Percentiles rank a stretch among this genome's conserved stretches.
These are phyloP conservation scores for Podargus strigoides DNA, from an alignment of 2,797 vertebrate species.

Conservation along the genomic window DNA sequence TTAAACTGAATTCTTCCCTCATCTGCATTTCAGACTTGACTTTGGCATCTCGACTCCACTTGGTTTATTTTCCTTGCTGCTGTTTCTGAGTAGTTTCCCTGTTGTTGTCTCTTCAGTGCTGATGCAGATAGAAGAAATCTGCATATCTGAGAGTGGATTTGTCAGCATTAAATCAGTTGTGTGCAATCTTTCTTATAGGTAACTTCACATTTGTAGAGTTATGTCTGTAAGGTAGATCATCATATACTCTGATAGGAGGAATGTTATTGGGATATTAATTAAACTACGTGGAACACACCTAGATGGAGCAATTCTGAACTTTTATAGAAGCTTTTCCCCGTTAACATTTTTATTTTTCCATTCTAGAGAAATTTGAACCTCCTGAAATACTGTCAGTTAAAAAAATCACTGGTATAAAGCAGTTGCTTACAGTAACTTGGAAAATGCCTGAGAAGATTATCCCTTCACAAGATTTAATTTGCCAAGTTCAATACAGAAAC, in stretches of 20 bases:
- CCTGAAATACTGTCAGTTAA: conserved; percentile 61
- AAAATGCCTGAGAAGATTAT: neutral
- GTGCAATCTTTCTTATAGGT: neutral
- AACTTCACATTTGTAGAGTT: neutral
- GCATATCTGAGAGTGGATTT: neutral
- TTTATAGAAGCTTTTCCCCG: neutral
- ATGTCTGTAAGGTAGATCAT: neutral
- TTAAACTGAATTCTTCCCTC: neutral
- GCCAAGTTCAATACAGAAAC: conserved; percentile 54
- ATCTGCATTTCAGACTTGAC: neutral
- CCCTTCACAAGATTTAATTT: neutral
- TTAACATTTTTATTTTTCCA: conserved; percentile 2
- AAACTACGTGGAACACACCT: neutral
- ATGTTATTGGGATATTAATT: neutral
- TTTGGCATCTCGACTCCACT: neutral
- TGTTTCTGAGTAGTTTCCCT: neutral
- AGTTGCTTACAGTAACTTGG: conserved; percentile 65
- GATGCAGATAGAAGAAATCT: neutral
- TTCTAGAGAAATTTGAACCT: conserved; percentile 70
- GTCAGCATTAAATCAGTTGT: neutral
- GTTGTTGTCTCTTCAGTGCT: neutral
- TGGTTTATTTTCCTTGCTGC: neutral
- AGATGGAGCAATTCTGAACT: neutral
- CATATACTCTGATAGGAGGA: neutral
- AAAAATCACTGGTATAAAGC: conserved; percentile 21